These are phyloP conservation scores for Myopa testacea DNA, from an alignment of 2,888 invertebrate genomes.

Conservation along the genomic window DNA sequence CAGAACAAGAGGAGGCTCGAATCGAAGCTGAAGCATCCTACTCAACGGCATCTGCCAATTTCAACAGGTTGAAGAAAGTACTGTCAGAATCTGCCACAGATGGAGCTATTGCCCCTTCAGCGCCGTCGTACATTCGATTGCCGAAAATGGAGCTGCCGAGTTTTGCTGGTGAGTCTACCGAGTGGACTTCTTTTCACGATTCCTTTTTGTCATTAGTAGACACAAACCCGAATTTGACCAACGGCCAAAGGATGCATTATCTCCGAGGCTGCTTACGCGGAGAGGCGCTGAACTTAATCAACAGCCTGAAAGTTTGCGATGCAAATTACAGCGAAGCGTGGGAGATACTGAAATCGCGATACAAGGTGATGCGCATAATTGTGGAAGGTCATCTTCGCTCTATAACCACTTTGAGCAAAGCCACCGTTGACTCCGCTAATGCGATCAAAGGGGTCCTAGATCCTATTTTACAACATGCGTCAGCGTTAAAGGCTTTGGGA, in stretches of 20 bases:
- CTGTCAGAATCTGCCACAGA: not conserved
- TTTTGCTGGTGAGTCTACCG: not conserved
- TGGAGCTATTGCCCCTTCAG: not conserved
- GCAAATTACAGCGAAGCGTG: not conserved
- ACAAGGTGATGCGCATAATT: no score
- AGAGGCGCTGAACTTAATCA: not conserved
- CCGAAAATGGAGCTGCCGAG: not conserved
- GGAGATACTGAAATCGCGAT: no score
- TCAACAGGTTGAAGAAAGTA: not conserved
- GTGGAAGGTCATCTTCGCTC: no score
- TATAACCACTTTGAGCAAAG: no score
- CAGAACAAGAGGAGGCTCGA: no score
- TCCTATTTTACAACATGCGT: no score
- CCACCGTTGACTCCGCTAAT: no score
- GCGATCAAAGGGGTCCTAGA: no score
- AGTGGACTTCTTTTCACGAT: slow-evolving; percentile 4
- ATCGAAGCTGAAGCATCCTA: not conserved
- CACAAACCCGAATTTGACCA: not conserved
- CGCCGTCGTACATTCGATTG: not conserved
- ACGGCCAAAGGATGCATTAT: no score
- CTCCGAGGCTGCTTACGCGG: no score
- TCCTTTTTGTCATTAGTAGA: slow-evolving; percentile 3
- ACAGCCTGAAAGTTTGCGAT: not conserved
- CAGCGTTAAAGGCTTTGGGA: no score
- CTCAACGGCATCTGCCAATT: not conserved